Conservation (phyloP, 2,113 vertebrate species). For the Struthidea cinerea region DNA sequence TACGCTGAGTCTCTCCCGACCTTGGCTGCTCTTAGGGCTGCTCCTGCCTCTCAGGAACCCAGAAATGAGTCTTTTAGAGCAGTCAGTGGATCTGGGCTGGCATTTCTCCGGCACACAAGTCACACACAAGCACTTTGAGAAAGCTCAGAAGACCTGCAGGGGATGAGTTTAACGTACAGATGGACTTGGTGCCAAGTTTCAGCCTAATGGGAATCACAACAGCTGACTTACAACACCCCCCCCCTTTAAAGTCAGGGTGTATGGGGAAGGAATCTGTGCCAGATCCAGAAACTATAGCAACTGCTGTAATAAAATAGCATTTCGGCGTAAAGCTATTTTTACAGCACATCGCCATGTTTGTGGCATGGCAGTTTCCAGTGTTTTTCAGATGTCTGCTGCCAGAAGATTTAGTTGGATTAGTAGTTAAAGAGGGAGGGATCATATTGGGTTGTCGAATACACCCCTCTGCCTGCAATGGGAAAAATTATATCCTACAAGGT, state of each 20-base stretch:
- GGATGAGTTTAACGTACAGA: slow-evolving; percentile 19
- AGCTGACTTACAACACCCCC: slow-evolving; percentile 41
- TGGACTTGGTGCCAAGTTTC: slow-evolving; percentile 27
- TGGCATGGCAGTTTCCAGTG: background rate
- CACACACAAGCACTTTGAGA: background rate
- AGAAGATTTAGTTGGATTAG: slow-evolving; percentile 36
- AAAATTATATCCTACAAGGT: background rate
- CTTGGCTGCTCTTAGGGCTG: background rate
- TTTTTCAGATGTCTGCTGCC: slow-evolving; percentile 33
- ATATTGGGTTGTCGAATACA: background rate
- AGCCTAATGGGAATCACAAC: slow-evolving; percentile 55
- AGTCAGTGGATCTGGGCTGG: background rate
- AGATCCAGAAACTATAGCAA: slow-evolving; percentile 55
- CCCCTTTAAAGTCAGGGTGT: background rate
- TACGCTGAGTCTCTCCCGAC: background rate
- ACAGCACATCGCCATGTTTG: background rate
- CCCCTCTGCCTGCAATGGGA: background rate
- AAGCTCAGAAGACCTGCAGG: slow-evolving; percentile 33
- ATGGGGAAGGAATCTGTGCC: slow-evolving; percentile 10
- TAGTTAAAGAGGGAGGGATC: background rate
- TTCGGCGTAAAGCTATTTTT: slow-evolving; percentile 26
- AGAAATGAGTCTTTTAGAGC: background rate
- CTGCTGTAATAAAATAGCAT: slow-evolving; percentile 28
- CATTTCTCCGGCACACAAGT: background rate
- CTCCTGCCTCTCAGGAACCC: background rate